These are phyloP conservation scores for Leucopternis melanops DNA, from an alignment of 2,113 vertebrate genomes.

Conservation along the genomic window DNA sequence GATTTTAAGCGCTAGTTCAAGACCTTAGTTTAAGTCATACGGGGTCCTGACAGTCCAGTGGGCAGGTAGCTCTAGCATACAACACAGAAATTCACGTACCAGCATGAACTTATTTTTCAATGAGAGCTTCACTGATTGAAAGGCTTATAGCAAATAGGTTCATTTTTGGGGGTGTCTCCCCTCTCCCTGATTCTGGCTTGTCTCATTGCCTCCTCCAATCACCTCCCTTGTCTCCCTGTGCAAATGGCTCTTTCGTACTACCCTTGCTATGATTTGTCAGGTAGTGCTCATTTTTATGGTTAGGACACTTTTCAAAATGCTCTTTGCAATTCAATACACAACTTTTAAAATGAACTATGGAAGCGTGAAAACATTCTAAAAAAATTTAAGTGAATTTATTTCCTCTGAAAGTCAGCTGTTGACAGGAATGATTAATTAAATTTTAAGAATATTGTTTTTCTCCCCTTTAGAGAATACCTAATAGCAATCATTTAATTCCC, in stretches of 20 bases:
- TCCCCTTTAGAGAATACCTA: not conserved
- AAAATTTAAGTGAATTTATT: not conserved
- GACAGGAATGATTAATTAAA: not conserved
- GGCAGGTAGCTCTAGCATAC: not conserved
- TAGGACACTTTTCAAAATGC: not conserved
- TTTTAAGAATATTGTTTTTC: not conserved
- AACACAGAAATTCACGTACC: not conserved
- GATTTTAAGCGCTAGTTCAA: not conserved
- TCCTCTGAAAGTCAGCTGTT: not conserved
- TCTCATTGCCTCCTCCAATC: not conserved
- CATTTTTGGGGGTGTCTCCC: not conserved
- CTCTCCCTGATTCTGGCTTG: not conserved
- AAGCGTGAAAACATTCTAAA: accelerated
- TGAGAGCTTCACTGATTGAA: not conserved
- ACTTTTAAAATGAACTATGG: not conserved
- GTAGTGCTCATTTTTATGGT: not conserved
- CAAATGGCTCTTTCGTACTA: not conserved
- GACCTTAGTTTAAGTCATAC: not conserved
- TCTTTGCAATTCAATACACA: not conserved
- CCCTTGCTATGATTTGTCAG: not conserved
- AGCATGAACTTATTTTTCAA: not conserved
- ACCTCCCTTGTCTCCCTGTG: not conserved
- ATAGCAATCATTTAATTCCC: not conserved
- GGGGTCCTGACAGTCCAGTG: not conserved
- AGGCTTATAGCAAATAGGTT: not conserved